A percentile compares a stretch with the other conserved stretches of the same genome.
Evolutionary conservation across 1,140 invertebrate species (phyloP).

Genomic region (Papilio aristodemus): DNA sequence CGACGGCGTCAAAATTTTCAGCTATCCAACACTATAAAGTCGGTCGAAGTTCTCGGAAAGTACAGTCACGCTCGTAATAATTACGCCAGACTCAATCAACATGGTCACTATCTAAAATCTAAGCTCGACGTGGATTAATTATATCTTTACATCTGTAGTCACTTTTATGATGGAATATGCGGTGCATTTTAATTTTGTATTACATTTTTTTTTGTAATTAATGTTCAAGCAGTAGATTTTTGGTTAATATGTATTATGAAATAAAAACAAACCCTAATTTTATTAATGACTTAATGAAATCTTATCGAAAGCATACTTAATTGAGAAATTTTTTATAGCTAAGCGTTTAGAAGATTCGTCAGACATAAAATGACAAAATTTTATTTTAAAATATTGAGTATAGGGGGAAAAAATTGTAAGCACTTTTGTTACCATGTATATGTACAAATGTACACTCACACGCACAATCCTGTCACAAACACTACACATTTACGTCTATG

Average conservation of each 20-base stretch:
- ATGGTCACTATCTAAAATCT: conserved; percentile 8
- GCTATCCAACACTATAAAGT: conserved; percentile 35
- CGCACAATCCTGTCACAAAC: too few relatives aligned
- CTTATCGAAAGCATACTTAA: too few relatives aligned
- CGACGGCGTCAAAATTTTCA: conserved; percentile 34
- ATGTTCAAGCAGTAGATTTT: background rate
- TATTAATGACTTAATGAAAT: too few relatives aligned
- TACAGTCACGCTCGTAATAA: background rate
- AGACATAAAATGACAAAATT: too few relatives aligned
- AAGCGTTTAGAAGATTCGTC: too few relatives aligned
- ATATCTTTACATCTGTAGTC: conserved; percentile 16
- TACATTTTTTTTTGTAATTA: conserved; percentile 6
- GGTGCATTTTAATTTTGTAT: conserved; percentile 9
- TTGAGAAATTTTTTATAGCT: too few relatives aligned
- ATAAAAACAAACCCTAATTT: background rate
- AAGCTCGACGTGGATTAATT: conserved; percentile 30
- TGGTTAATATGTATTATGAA: background rate
- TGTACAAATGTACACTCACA: too few relatives aligned
- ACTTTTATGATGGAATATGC: background rate
- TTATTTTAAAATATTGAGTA: too few relatives aligned
- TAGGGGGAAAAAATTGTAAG: too few relatives aligned
- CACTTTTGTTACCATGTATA: too few relatives aligned
- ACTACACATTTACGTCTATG: too few relatives aligned
- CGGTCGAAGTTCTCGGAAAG: conserved; percentile 29
- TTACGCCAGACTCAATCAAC: conserved; percentile 13